Conservation (phyloP, 2,113 vertebrate genomes). For the Lepus americanus region DNA sequence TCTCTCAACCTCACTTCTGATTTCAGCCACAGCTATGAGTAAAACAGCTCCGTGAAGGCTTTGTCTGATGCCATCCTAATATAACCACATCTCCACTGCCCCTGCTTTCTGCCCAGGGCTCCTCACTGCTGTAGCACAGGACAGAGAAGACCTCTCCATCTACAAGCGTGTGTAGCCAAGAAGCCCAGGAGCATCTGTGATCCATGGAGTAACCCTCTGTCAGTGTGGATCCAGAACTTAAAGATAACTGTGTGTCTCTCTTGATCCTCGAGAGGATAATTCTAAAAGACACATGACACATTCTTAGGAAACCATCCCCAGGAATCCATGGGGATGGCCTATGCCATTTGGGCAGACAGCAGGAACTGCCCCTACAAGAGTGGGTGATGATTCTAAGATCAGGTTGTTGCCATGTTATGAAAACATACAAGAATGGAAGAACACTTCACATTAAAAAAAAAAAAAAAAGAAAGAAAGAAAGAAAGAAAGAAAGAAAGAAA, state of each 20-base stretch:
- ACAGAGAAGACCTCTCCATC: not conserved
- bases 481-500: no score
- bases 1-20: not conserved
- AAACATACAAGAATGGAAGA: not conserved
- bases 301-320: not conserved
- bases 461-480: conserved; percentile 12
- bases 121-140: not conserved
- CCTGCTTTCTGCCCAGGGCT: not conserved
- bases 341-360: not conserved
- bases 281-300: not conserved
- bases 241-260: not conserved
- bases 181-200: not conserved
- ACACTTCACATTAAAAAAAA: not conserved
- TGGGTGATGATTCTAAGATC: not conserved
- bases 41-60: not conserved
- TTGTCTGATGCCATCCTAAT: not conserved
- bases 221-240: not conserved
- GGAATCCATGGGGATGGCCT: not conserved
- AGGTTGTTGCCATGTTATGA: not conserved
- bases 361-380: not conserved
- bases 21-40: not conserved
- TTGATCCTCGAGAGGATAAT: not conserved
- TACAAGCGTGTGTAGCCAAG: not conserved
- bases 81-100: not conserved
- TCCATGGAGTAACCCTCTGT: not conserved